Conservation (phyloP, 2,797 vertebrate genomes). For the Anguilla megastoma region DNA sequence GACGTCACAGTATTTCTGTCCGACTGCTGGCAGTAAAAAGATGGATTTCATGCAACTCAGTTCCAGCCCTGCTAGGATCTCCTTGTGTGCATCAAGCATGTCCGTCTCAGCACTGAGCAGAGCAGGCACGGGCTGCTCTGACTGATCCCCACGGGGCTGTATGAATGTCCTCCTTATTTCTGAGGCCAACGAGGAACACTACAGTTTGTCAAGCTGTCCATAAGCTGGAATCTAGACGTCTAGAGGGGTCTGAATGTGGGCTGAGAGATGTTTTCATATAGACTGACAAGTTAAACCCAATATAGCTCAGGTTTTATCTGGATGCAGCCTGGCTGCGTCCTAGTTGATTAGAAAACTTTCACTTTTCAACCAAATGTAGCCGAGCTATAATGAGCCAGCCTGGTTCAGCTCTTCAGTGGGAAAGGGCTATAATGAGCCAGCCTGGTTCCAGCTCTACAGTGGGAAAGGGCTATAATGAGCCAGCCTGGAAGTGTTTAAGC, state of each 20-base stretch:
- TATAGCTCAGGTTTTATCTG: no score
- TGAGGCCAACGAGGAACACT: neutral
- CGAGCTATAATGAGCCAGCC: no score
- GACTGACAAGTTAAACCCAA: no score
- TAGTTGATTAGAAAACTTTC: neutral
- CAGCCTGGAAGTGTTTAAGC: neutral
- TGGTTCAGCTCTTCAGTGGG: no score
- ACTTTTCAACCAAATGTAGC: no score
- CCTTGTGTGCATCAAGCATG: neutral
- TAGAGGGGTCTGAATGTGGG: neutral
- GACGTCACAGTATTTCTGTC: neutral
- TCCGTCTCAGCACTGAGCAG: neutral
- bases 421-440: no score
- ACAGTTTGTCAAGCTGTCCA: neutral
- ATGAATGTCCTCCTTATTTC: no score
- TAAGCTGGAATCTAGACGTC: neutral
- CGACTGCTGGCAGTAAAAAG: neutral
- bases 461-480: no score
- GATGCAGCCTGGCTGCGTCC: no score
- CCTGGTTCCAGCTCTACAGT: no score
- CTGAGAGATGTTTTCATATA: no score
- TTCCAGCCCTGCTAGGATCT: neutral
- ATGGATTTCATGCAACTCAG: neutral
- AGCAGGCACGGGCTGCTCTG: no score
- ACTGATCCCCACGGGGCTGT: neutral